A percentile compares a stretch with the other conserved stretches of the same genome.
Evolutionary conservation across 2,113 vertebrate species (phyloP).

Genomic region (Steatornis caripensis): DNA sequence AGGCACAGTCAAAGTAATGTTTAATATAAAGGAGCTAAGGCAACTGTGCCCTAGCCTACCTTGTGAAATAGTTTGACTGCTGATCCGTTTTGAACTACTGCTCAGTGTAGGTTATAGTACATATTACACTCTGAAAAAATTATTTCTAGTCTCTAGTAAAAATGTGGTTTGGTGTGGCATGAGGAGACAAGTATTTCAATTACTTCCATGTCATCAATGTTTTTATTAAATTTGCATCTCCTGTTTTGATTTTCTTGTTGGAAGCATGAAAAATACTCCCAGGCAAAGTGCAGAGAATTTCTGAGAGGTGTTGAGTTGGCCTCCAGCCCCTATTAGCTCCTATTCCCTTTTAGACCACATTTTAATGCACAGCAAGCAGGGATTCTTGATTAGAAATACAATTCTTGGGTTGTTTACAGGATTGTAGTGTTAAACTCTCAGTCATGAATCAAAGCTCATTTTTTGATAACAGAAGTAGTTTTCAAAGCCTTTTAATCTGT

Average conservation of each 20-base stretch:
- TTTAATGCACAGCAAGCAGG: neutral
- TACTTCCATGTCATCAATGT: neutral
- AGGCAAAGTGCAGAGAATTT: neutral
- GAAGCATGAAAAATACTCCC: neutral
- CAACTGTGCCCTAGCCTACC: neutral
- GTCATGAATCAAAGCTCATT: neutral
- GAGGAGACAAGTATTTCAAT: neutral
- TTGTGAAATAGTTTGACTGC: neutral
- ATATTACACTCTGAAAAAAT: neutral
- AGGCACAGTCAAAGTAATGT: neutral
- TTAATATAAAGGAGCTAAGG: neutral
- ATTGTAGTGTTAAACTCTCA: neutral
- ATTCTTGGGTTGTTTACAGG: neutral
- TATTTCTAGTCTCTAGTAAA: neutral
- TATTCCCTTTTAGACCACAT: neutral
- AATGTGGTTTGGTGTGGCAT: neutral
- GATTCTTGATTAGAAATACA: neutral
- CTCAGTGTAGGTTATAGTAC: neutral
- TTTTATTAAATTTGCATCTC: neutral
- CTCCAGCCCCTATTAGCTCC: neutral
- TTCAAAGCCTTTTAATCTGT: neutral
- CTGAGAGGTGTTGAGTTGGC: neutral
- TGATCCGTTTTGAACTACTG: neutral
- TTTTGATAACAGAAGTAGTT: neutral
- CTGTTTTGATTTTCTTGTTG: neutral